These are phyloP conservation scores for Megalops cyprinoides DNA, from an alignment of 2,797 vertebrate species.

Conservation along the genomic window DNA sequence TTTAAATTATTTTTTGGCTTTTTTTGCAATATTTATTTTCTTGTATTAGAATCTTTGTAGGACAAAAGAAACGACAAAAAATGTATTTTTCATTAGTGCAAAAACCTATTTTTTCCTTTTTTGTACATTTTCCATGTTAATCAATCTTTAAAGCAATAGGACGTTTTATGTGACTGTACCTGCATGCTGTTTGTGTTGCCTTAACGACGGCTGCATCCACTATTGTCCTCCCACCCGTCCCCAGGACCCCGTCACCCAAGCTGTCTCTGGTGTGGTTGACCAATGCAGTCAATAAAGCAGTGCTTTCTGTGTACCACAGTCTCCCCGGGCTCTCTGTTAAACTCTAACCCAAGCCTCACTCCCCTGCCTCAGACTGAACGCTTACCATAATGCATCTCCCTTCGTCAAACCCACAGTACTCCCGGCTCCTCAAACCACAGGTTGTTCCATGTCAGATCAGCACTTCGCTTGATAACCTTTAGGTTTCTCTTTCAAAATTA, in stretches of 20 bases:
- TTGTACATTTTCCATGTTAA: slow-evolving; percentile 98
- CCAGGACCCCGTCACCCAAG: slow-evolving; percentile 66
- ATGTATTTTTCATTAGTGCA: slow-evolving; percentile 99
- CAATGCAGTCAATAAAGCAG: slow-evolving; percentile 98
- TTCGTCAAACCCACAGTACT: not conserved
- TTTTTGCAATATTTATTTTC: slow-evolving; percentile 99
- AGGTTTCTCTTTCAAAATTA: not conserved
- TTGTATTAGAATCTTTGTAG: slow-evolving; percentile 99
- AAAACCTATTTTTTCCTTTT: slow-evolving; percentile 97
- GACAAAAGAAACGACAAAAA: slow-evolving; percentile 84
- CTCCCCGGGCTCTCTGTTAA: slow-evolving; percentile 50
- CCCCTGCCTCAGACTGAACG: not conserved
- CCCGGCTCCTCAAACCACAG: not conserved
- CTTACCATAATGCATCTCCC: not conserved
- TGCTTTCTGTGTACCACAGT: slow-evolving; percentile 87
- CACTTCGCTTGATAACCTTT: no score
- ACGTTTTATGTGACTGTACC: slow-evolving; percentile 91
- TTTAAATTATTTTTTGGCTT: slow-evolving; percentile 99
- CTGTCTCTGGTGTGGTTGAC: slow-evolving; percentile 87
- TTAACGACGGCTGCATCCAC: slow-evolving; percentile 85
- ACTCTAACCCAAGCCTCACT: not conserved
- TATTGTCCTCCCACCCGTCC: slow-evolving; percentile 69
- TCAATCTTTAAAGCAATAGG: slow-evolving; percentile 97
- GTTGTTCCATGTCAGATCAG: no score
- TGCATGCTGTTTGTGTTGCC: slow-evolving; percentile 97